A percentile compares a stretch with the other conserved stretches of the same genome.
These are phyloP conservation scores for Aphaenogaster rudis DNA, from an alignment of 1,140 invertebrate genomes.

Conservation along the genomic window DNA sequence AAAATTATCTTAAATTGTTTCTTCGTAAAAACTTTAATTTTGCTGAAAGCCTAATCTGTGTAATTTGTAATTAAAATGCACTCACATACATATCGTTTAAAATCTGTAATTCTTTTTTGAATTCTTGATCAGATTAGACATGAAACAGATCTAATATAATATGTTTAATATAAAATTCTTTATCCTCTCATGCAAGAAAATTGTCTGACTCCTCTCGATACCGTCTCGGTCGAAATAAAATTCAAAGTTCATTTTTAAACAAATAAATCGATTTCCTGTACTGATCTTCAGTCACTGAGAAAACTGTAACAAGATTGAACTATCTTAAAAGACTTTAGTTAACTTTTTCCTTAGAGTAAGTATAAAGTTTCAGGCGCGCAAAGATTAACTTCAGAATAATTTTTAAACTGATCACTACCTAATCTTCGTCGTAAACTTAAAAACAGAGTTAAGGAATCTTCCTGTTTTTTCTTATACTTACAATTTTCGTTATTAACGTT, in stretches of 20 bases:
- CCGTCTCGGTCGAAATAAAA: slow-evolving; percentile 4
- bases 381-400: slow-evolving; percentile 32
- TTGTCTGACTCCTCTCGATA: neutral
- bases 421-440: neutral
- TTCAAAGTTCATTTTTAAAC: slow-evolving; percentile 42
- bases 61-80: neutral
- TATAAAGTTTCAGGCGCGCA: slow-evolving; percentile 20
- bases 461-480: neutral
- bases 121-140: neutral
- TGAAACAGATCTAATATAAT: neutral
- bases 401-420: slow-evolving; percentile 35
- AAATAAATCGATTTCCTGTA: slow-evolving; percentile 40
- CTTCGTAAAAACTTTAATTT: neutral
- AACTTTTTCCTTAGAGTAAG: slow-evolving; percentile 30
- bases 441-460: neutral
- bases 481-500: neutral
- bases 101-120: neutral
- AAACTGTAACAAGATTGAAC: slow-evolving; percentile 29
- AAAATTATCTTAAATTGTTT: slow-evolving; percentile 4
- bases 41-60: neutral
- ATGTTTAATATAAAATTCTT: neutral
- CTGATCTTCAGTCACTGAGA: slow-evolving; percentile 44
- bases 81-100: neutral
- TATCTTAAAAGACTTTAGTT: slow-evolving; percentile 42
- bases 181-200: neutral